Conservation (phyloP, 2,888 invertebrate species). For the Epirrita christyi region DNA sequence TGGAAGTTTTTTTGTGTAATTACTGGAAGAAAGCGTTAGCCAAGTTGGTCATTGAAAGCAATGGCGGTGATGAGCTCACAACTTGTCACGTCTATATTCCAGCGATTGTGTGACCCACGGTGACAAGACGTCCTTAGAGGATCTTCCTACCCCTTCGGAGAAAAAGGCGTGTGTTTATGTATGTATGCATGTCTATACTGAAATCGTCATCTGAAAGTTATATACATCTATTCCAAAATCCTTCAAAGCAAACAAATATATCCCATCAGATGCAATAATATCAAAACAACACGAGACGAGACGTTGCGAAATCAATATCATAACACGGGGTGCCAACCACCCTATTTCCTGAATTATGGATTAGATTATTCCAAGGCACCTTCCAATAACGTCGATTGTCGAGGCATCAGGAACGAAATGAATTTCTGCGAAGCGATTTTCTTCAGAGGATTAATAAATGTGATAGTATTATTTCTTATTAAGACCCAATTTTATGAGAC, state of each 20-base stretch:
- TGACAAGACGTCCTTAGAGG: no score
- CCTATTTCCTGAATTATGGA: conserved; percentile 43
- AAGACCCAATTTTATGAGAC: conserved; percentile 33
- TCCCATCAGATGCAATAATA: background rate
- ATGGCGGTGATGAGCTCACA: no score
- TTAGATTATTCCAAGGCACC: conserved; percentile 39
- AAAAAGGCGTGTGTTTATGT: no score
- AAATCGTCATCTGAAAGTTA: no score
- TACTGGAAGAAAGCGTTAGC: no score
- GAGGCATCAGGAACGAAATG: conserved; percentile 38
- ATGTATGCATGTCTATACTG: no score
- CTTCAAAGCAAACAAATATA: background rate
- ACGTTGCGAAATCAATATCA: conserved; percentile 19
- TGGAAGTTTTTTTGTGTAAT: no score
- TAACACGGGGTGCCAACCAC: conserved; percentile 22
- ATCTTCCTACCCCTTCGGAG: no score
- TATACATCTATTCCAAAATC: no score
- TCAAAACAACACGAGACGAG: background rate
- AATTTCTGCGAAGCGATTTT: conserved; percentile 33
- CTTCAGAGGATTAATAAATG: conserved; percentile 30
- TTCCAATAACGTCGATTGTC: conserved; percentile 39
- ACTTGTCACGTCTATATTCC: no score
- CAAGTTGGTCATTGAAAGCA: no score
- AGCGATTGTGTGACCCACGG: no score
- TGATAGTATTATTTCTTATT: conserved; percentile 38